phyloP scores from a whole-genome alignment of 2,888 invertebrate species.

The Drosophila hawaiiensis region DNA sequence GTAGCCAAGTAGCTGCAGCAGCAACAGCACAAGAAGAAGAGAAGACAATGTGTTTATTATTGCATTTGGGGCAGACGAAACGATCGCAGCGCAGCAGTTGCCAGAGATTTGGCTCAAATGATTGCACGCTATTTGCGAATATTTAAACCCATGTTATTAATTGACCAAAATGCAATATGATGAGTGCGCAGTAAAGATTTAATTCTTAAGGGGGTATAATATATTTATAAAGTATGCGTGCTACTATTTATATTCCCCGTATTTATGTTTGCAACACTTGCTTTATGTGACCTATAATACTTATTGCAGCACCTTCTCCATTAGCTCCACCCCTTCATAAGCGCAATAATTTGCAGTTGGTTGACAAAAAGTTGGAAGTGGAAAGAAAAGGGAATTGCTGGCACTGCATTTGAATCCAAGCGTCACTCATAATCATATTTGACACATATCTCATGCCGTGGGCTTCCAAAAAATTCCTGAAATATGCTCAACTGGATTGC shows the following conservation, averaged over 20 bases:
- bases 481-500: constrained; percentile 45
- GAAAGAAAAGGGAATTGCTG: background rate
- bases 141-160: constrained; percentile 47
- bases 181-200: background rate
- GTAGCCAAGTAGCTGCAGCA: constrained; percentile 9
- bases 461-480: constrained; percentile 22
- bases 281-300: background rate
- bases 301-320: background rate
- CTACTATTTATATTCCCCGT: background rate
- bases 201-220: background rate
- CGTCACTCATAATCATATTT: background rate
- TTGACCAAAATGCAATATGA: constrained; percentile 30
- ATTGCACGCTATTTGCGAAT: constrained; percentile 39
- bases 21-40: background rate
- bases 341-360: background rate
- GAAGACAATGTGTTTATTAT: constrained; percentile 77
- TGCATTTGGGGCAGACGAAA: constrained; percentile 37
- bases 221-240: background rate
- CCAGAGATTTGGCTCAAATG: constrained; percentile 27
- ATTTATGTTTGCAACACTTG: background rate
- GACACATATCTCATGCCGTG: background rate
- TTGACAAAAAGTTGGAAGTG: background rate
- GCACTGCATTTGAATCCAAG: background rate
- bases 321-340: background rate
- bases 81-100: constrained; percentile 16